These are phyloP conservation scores for Saturnia japonica DNA, from an alignment of 2,888 invertebrate species.

Conservation along the genomic window DNA sequence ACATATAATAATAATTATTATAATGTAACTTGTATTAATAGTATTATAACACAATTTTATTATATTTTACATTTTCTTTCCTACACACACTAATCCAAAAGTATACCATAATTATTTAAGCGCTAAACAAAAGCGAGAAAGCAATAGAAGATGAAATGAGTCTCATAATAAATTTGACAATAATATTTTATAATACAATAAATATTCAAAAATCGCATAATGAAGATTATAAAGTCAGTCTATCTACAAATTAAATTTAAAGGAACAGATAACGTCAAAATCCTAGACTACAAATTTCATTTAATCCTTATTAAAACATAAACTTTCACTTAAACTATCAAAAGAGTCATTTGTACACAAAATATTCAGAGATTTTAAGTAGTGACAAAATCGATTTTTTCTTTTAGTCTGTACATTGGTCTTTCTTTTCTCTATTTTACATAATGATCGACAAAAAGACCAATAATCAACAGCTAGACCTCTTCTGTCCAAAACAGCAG, in stretches of 20 bases:
- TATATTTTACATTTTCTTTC: not conserved
- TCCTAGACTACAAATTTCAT: not conserved
- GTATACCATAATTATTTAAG: not conserved
- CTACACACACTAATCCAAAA: not conserved
- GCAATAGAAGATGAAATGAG: not conserved
- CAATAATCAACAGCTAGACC: slow-evolving; percentile 86
- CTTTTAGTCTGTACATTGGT: slow-evolving; percentile 83
- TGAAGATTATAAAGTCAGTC: not conserved
- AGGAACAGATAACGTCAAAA: not conserved
- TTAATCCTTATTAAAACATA: slow-evolving; percentile 42
- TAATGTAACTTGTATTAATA: not conserved
- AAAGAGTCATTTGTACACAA: slow-evolving; percentile 76
- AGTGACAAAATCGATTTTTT: slow-evolving; percentile 89
- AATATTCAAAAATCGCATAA: not conserved
- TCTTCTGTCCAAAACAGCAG: slow-evolving; percentile 76
- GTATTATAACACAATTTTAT: not conserved
- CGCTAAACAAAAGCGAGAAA: not conserved
- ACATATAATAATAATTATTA: not conserved
- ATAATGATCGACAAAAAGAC: slow-evolving; percentile 85
- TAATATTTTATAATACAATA: not conserved
- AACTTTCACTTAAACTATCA: slow-evolving; percentile 72
- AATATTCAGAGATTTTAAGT: slow-evolving; percentile 84
- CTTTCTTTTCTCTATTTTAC: slow-evolving; percentile 85
- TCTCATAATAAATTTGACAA: not conserved
- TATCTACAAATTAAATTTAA: slow-evolving; percentile 3